Conservation (phyloP, 2,888 invertebrate species). For the Ligdia adustata region DNA sequence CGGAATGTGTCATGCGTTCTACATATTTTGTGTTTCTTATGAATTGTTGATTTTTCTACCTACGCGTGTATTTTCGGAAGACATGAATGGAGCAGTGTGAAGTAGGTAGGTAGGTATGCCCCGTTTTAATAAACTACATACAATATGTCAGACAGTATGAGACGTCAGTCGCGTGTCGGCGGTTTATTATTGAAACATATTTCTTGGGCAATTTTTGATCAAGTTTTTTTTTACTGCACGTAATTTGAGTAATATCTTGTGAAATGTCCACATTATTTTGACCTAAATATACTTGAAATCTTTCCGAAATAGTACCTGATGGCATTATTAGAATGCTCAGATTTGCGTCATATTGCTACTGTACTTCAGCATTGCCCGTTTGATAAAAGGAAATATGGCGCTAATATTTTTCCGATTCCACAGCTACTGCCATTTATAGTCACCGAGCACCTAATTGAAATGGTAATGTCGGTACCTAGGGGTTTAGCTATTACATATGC, state of each 20-base stretch:
- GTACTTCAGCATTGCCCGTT: no score
- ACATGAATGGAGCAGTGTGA: constrained; percentile 42
- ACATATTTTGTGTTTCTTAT: constrained; percentile 25
- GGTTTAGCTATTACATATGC: neutral
- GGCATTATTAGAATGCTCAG: no score
- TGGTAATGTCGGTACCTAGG: constrained; percentile 8
- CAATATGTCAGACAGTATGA: constrained; percentile 1
- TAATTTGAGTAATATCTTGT: no score
- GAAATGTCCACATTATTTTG: no score
- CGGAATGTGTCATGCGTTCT: constrained; percentile 33
- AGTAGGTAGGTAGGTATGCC: constrained; percentile 17
- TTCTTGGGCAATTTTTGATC: constrained; percentile 7
- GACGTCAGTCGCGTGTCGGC: neutral
- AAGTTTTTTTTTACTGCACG: neutral
- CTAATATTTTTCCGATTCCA: no score
- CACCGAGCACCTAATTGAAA: constrained; percentile 19
- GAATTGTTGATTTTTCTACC: constrained; percentile 32
- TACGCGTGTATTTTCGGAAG: constrained; percentile 29
- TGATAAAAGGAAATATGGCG: no score
- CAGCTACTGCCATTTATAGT: no score
- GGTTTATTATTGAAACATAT: constrained; percentile 9
- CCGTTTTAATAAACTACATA: constrained; percentile 17
- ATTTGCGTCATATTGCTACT: no score
- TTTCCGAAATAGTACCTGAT: no score
- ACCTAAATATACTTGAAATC: no score